These are phyloP conservation scores for Antheraea assamensis DNA, from an alignment of 2,888 invertebrate species.

Conservation along the genomic window DNA sequence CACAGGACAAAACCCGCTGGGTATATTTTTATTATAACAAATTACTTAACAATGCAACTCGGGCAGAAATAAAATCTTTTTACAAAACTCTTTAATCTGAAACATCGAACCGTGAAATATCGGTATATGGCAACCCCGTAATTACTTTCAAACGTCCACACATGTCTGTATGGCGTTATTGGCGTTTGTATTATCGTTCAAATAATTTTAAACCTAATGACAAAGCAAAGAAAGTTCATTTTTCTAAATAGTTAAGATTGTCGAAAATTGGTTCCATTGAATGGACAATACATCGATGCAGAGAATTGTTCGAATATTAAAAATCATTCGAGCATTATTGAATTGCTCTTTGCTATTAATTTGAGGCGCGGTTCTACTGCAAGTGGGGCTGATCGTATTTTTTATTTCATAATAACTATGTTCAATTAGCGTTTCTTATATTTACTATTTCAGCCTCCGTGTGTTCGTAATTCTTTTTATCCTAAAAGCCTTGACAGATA, in stretches of 20 bases:
- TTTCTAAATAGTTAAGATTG: conserved; percentile 31
- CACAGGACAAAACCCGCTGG: too few relatives aligned
- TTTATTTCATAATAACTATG: background rate
- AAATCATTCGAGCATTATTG: conserved; percentile 76
- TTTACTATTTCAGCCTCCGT: too few relatives aligned
- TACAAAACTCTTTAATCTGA: conserved; percentile 37
- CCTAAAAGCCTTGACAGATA: background rate
- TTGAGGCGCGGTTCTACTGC: conserved; percentile 40
- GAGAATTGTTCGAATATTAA: conserved; percentile 75
- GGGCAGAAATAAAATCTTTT: conserved; percentile 32
- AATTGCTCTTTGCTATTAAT: conserved; percentile 73
- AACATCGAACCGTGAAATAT: conserved; percentile 50
- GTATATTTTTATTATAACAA: too few relatives aligned
- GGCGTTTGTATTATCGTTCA: conserved; percentile 27
- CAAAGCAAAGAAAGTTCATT: conserved; percentile 21
- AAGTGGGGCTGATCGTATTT: conserved; percentile 33
- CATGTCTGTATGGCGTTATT: conserved; percentile 38
- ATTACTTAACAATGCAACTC: background rate
- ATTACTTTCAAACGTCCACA: conserved; percentile 46
- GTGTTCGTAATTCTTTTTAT: background rate
- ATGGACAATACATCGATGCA: conserved; percentile 63
- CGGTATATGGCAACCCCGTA: conserved; percentile 38
- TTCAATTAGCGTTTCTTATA: background rate
- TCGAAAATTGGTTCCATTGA: conserved; percentile 58
- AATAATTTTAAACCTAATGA: conserved; percentile 35